Conservation (phyloP, 2,888 invertebrate genomes). For the Xylota sylvarum region DNA sequence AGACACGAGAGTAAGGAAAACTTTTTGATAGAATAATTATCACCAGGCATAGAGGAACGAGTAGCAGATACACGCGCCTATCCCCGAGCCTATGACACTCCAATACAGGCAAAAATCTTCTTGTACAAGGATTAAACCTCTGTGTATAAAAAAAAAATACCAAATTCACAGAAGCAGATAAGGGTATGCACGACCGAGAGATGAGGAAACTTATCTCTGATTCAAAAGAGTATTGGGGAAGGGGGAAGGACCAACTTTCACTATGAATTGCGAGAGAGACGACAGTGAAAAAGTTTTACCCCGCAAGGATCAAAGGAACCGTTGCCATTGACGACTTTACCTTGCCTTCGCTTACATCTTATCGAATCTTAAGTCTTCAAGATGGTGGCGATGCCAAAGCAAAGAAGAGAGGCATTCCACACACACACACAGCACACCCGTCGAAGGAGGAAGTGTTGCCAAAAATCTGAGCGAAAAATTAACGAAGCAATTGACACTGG, state of each 20-base stretch:
- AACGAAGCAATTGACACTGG: conserved; percentile 70
- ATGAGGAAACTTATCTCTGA: conserved; percentile 60
- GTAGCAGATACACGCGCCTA: background rate
- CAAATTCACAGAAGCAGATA: conserved; percentile 52
- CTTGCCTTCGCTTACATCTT: conserved; percentile 22
- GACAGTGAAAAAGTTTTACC: conserved; percentile 49
- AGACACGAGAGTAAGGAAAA: conserved; percentile 46
- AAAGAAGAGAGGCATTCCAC: background rate
- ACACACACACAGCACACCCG: too few relatives aligned
- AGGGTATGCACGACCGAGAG: conserved; percentile 50
- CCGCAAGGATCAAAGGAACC: conserved; percentile 64
- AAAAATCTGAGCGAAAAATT: conserved; percentile 69
- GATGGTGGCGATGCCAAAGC: conserved; percentile 1
- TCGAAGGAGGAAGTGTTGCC: background rate
- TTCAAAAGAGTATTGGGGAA: conserved; percentile 26
- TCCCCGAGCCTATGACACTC: conserved; percentile 54
- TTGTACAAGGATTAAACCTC: conserved; percentile 26
- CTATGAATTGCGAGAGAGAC: conserved; percentile 53
- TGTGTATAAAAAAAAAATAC: conserved; percentile 19
- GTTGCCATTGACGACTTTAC: conserved; percentile 58
- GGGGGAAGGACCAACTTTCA: conserved; percentile 58
- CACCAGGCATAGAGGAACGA: conserved; percentile 39
- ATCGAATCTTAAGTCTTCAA: conserved; percentile 40
- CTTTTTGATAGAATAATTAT: conserved; percentile 76
- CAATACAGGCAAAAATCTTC: conserved; percentile 6